Evolutionary conservation across 2,113 vertebrate genomes (phyloP), one percentile per base, ranked within the genome.

Genomic region (Dromas ardeola): DNA sequence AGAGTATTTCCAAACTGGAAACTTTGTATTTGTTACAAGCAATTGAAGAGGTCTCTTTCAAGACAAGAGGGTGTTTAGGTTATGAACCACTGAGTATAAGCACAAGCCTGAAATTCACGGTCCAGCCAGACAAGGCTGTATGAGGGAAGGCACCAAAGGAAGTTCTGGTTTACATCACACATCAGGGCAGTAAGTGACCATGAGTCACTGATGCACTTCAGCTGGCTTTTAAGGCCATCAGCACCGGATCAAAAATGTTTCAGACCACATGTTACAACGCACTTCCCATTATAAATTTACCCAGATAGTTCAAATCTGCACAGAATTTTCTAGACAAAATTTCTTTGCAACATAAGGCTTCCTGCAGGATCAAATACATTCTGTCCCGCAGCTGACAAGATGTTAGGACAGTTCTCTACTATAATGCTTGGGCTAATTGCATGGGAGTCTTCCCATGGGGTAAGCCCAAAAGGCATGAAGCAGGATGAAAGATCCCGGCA

Each of bases 111-210:
- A 86, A 94, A 94, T 71, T 53, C 67, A 78, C 3, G 0, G 52
- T 52, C 36, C 84, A 72, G 52, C 26, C 78, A 81, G 73, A 69
- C 85, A 69, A 65, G 62, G 53, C 49, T 85, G 36, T 15, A 40
- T 3, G 15, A 2, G 5, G 65, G 77, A 89, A 50, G 63, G 86
- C 91, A 96, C 47, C 65, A 76, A 88, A 78, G 63, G 29, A 66
- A 85, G 91, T 63, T 81, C 93, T 94, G 95, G 70, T 94, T 94
- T 96, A 63, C 62, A 87, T 96, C 95, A 91, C 81, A 17, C 36
- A 63, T 58, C 81, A 63, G 86, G 43, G n/a, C 49, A 89, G 42
- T 76, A 76, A 95, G 65, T 52, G 56, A 90, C 84, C 84, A 45
- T 59, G 91, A 94, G 61, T 91, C 95, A 93, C 69, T 43, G 50